These are phyloP conservation scores for Xestia ashworthii DNA, from an alignment of 2,888 invertebrate species.

Conservation along the genomic window DNA sequence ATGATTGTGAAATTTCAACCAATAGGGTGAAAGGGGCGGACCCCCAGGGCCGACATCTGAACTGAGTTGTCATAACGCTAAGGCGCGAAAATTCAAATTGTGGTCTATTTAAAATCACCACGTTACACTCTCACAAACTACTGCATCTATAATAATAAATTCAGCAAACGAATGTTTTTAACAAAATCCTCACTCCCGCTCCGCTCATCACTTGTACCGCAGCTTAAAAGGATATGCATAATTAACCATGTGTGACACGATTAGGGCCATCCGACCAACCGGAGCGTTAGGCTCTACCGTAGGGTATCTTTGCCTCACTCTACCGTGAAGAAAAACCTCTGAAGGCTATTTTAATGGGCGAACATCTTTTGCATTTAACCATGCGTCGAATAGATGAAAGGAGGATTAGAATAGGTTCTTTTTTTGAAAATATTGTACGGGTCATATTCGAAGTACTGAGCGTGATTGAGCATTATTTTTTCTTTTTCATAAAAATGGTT, in stretches of 20 bases:
- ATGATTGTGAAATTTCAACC: no score
- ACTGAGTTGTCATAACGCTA: no score
- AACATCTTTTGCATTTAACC: conserved; percentile 56
- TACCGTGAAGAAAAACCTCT: conserved; percentile 72
- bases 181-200: not conserved
- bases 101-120: no score
- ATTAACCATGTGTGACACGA: conserved; percentile 86
- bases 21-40: no score
- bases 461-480: not conserved
- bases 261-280: conserved; percentile 76
- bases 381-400: conserved; percentile 51
- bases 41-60: no score
- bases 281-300: conserved; percentile 71
- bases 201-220: conserved; percentile 50
- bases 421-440: conserved; percentile 5
- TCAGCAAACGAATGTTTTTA: not conserved
- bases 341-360: conserved; percentile 71
- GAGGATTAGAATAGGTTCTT: conserved; percentile 4
- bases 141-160: no score
- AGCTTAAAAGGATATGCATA: conserved; percentile 82
- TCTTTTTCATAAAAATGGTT: not conserved
- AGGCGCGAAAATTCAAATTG: no score
- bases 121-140: no score
- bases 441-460: not conserved
- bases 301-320: conserved; percentile 66